Evolutionary conservation across 2,113 vertebrate genomes (phyloP).

Genomic region (Seriola rivoliana): DNA sequence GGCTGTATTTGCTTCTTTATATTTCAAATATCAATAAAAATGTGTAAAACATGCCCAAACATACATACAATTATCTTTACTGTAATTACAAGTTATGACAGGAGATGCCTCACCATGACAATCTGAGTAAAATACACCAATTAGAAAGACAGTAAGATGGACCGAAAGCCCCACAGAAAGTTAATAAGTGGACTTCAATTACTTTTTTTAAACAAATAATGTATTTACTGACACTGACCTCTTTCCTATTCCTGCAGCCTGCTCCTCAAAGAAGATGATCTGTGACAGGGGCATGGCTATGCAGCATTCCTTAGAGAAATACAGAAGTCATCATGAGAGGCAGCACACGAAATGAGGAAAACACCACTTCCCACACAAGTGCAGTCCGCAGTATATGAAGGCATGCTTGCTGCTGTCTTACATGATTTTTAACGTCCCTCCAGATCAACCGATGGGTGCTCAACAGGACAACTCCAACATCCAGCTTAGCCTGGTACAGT

Average conservation of each 20-base stretch:
- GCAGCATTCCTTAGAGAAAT: conserved; percentile 90
- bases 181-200: background rate
- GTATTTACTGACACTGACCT: conserved; percentile 82
- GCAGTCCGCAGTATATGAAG: background rate
- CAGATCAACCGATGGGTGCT: conserved; percentile 96
- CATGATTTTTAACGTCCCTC: conserved; percentile 96
- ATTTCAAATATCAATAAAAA: too few species aligned
- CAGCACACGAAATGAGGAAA: background rate
- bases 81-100: too few species aligned
- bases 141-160: too few species aligned
- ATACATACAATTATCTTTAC: too few species aligned
- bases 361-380: background rate
- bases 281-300: conserved; percentile 92
- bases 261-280: conserved; percentile 95
- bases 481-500: conserved; percentile 89
- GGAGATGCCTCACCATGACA: too few species aligned
- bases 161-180: background rate
- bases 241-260: conserved; percentile 96
- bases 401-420: conserved; percentile 75
- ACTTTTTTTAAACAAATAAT: background rate
- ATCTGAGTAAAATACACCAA: too few species aligned
- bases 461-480: conserved; percentile 89
- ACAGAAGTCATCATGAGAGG: background rate
- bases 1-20: too few species aligned
- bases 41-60: too few species aligned